Conservation (phyloP, 1,140 invertebrate species). For the Bemisia tabaci region DNA sequence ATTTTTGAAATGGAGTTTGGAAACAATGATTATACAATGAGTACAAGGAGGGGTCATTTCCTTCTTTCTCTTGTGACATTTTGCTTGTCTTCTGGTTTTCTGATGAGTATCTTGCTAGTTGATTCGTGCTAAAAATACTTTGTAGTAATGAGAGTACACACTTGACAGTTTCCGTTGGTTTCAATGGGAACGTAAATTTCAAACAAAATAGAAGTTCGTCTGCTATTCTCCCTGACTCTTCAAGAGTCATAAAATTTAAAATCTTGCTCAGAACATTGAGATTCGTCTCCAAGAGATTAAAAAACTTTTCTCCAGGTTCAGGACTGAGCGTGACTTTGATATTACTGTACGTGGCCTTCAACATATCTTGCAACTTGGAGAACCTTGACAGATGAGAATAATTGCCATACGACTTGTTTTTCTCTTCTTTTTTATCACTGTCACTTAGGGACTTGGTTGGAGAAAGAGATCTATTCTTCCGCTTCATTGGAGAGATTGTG, state of each 20-base stretch:
- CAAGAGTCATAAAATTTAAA: conserved; percentile 57
- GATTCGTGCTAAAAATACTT: conserved; percentile 2
- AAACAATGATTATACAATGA: neutral
- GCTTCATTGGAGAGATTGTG: neutral
- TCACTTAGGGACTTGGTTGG: conserved; percentile 10
- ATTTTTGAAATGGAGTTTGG: neutral
- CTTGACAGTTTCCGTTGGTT: conserved; percentile 51
- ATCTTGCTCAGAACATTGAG: conserved; percentile 56
- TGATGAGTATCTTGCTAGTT: neutral
- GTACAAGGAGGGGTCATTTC: neutral
- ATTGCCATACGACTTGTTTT: conserved; percentile 37
- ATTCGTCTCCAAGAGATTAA: conserved; percentile 47
- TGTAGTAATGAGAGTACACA: conserved; percentile 41
- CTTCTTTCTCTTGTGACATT: neutral
- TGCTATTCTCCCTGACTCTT: conserved; percentile 53
- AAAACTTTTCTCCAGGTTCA: conserved; percentile 56
- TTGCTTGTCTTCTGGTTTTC: conserved; percentile 1
- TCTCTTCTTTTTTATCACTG: conserved; percentile 26
- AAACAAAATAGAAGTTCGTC: conserved; percentile 72
- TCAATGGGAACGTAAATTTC: conserved; percentile 51
- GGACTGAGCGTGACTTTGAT: conserved; percentile 66
- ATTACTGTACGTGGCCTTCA: conserved; percentile 61
- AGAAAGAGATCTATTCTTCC: neutral
- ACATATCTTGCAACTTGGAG: conserved; percentile 56
- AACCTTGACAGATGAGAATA: conserved; percentile 59